These are phyloP conservation scores for Clamator glandarius DNA, from an alignment of 2,797 vertebrate species.

Conservation along the genomic window DNA sequence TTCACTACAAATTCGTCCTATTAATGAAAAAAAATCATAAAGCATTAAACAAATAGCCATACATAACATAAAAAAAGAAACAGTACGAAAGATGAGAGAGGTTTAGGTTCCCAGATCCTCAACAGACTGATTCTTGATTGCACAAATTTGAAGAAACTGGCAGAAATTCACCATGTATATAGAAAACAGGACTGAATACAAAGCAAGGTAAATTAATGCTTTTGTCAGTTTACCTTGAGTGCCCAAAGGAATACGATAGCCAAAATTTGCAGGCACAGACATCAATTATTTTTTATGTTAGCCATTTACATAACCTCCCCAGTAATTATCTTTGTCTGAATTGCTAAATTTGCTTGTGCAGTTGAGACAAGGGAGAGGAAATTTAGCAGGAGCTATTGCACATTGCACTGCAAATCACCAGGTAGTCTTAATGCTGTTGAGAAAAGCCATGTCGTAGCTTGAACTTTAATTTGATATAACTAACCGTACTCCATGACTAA, in stretches of 20 bases:
- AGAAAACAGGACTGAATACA: not conserved
- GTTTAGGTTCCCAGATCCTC: not conserved
- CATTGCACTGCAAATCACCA: not conserved
- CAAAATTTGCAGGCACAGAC: not conserved
- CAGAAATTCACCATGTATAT: not conserved
- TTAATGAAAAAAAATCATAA: not conserved
- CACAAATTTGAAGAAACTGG: not conserved
- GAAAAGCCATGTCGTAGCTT: conserved; percentile 12
- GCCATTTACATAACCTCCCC: not conserved
- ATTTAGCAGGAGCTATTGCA: not conserved
- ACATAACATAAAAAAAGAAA: not conserved
- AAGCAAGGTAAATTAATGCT: not conserved
- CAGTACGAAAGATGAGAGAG: not conserved
- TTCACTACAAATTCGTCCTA: not conserved
- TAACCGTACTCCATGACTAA: conserved; percentile 28
- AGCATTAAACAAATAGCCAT: not conserved
- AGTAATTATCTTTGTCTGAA: not conserved
- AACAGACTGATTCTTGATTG: not conserved
- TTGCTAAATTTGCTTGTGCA: not conserved
- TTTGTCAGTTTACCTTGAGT: not conserved
- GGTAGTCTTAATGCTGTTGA: not conserved
- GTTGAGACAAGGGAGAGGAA: not conserved
- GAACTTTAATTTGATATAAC: conserved; percentile 23
- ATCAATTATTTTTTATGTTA: not conserved
- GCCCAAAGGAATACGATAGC: not conserved